Evolutionary conservation across 2,888 invertebrate genomes (phyloP), one percentile per base, ranked within the genome.

Genomic region (Pegoplata infirma): DNA sequence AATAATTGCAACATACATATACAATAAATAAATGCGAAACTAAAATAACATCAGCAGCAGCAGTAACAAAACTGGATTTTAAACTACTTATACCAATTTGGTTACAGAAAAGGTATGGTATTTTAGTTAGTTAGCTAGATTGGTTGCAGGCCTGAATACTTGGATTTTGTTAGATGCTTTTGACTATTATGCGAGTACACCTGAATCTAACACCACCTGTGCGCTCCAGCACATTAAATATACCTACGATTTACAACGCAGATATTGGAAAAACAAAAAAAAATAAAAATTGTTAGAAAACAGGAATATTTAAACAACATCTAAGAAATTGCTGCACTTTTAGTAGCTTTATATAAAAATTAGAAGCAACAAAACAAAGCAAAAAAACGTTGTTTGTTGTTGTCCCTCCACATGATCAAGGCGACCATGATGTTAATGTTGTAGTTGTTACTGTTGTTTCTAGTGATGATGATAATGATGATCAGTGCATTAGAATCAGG

Each of bases 121-220:
- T 36, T 68, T 23, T 10, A 10, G 36, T 40, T 40, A 7, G 61
- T 68, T 56, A 5, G 25, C 56, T 56, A 56, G 74, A 25, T 64
- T 58, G 56, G 56, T 25, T 73, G n/a, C n/a, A n/a, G n/a, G n/a
- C n/a, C n/a, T n/a, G n/a, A n/a, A n/a, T n/a, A n/a, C n/a, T 55
- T 63, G 46, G 63, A n/a, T n/a, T 72, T 63, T 5, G 3, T 40
- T 46, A 23, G 47, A 23, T 63, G 32, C 56, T 56, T 51, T 56
- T 66, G 68, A 74, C 58, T 74, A 56, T 76, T 66, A 79, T 75
- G 75, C 75, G 75, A 79, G 71, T 79, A 79, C 79, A 75, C 79
- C 79, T 79, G 79, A 79, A 79, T 79, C 79, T 75, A 72, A 72
- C 79, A 79, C 79, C 79, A 79, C 79, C 79, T 79, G 79, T 79